Evolutionary conservation across 2,113 vertebrate species (phyloP), one percentile per base, ranked within the genome.

Genomic region (Syrrhaptes paradoxus): DNA sequence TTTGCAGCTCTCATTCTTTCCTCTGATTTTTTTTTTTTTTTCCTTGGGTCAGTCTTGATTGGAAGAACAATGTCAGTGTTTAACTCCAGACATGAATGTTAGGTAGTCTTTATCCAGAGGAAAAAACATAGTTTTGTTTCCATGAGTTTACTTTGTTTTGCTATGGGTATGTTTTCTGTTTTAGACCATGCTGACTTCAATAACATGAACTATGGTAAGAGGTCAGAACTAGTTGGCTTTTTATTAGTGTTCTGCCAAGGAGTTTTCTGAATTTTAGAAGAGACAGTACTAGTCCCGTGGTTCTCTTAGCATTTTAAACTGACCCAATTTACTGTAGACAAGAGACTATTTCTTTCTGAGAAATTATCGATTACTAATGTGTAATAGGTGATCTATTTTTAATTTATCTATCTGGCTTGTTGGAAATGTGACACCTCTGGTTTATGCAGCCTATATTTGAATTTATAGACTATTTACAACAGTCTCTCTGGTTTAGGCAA

Each of bases 381-480:
- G 11, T 74, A 8, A 13, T 66, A 94, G 68, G 80, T 93, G 84
- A 94, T 75, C 77, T 71, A 90, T 54, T 90, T 34, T 41, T 41
- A 41, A 91, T 92, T 97, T 97, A 90, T 95, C 85, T 94, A 73
- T 93, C 63, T 97, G 73, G 63, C 77, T 87, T 93, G 78, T 83
- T 95, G 70, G 89, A 95, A 91, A 49, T 95, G 51, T 87, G 20
- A 88, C 49, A 85, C 20, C 54, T 67, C 59, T 80, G 41, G 52
- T 22, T 90, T 78, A 38, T 32, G 45, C 52, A 70, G 43, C 48
- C 32, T 75, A 12, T 78, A 90, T 96, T 96, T 93, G 81, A 95
- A 90, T 97, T 94, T 96, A 93, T 84, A 96, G 81, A n/a, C 43
- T 95, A 79, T 95, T 97, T 96, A 88, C 90, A 58, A 91, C 29